These are phyloP conservation scores for Polia nebulosa DNA, from an alignment of 2,888 invertebrate genomes.

Conservation along the genomic window DNA sequence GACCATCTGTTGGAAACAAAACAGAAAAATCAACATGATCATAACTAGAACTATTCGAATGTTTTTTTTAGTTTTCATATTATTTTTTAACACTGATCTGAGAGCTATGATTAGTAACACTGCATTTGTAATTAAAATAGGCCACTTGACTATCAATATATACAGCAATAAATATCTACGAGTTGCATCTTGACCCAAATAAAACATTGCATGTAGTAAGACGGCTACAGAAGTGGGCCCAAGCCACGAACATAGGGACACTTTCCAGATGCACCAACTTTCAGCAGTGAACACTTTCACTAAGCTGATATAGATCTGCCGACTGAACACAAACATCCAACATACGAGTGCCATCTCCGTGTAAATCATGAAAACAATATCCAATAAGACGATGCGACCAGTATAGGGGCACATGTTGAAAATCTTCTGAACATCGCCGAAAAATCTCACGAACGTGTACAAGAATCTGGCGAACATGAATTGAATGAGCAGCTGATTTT, in stretches of 20 bases:
- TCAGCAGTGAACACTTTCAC: slow-evolving; percentile 78
- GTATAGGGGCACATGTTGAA: slow-evolving; percentile 53
- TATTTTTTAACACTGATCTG: slow-evolving; percentile 76
- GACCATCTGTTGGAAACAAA: slow-evolving; percentile 82
- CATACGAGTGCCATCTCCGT: slow-evolving; percentile 78
- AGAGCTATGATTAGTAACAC: slow-evolving; percentile 76
- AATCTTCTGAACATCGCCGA: slow-evolving; percentile 71
- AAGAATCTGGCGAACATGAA: slow-evolving; percentile 82
- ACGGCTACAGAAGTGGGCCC: slow-evolving; percentile 70
- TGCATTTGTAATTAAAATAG: slow-evolving; percentile 78
- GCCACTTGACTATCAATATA: slow-evolving; percentile 81
- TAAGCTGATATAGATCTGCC: slow-evolving; percentile 81
- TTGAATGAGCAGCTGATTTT: slow-evolving; percentile 84
- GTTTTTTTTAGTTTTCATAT: slow-evolving; percentile 72
- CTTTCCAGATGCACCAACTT: slow-evolving; percentile 70
- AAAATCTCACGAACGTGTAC: slow-evolving; percentile 77
- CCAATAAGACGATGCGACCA: slow-evolving; percentile 61
- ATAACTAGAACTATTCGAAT: slow-evolving; percentile 78
- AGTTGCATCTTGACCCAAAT: slow-evolving; percentile 50
- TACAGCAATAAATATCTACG: slow-evolving; percentile 69
- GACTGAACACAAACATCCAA: slow-evolving; percentile 86
- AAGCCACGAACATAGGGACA: slow-evolving; percentile 78
- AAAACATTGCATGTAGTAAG: slow-evolving; percentile 58
- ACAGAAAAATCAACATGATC: slow-evolving; percentile 79
- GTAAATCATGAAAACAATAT: slow-evolving; percentile 72